phyloP scores from a whole-genome alignment of 2,888 invertebrate species.

The Drosophila algonquin region DNA sequence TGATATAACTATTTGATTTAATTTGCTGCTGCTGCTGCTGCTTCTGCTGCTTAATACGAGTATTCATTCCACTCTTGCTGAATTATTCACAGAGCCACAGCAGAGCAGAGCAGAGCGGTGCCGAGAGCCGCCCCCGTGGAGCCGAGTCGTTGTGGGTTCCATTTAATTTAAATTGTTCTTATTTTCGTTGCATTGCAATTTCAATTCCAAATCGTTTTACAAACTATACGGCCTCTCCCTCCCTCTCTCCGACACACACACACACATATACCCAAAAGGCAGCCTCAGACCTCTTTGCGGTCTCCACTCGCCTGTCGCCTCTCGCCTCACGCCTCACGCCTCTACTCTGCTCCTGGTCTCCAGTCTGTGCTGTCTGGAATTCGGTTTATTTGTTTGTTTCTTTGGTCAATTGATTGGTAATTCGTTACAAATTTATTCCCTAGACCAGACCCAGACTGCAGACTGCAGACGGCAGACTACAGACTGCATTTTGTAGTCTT shows the following conservation, averaged over 20 bases:
- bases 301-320: constrained; percentile 10
- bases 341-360: not conserved
- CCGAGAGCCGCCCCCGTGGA: constrained; percentile 1
- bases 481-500: constrained; percentile 28
- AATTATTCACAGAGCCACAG: constrained; percentile 59
- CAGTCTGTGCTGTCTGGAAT: constrained; percentile 11
- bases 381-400: constrained; percentile 45
- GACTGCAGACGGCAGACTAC: not conserved
- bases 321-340: not conserved
- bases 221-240: constrained; percentile 17
- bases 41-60: constrained; percentile 8
- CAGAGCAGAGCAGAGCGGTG: too few species aligned
- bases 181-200: constrained; percentile 70
- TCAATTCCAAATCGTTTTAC: constrained; percentile 66
- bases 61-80: constrained; percentile 41
- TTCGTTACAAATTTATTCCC: constrained; percentile 57
- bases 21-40: constrained; percentile 53
- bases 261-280: not conserved
- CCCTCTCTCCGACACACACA: not conserved
- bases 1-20: constrained; percentile 79
- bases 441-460: constrained; percentile 2
- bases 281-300: constrained; percentile 46
- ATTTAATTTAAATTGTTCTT: constrained; percentile 66
- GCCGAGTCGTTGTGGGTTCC: constrained; percentile 48
- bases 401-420: constrained; percentile 63